Base-by-base conservation (phyloP, 2,797 vertebrate species). In the Aulostomus chinensis region DNA sequence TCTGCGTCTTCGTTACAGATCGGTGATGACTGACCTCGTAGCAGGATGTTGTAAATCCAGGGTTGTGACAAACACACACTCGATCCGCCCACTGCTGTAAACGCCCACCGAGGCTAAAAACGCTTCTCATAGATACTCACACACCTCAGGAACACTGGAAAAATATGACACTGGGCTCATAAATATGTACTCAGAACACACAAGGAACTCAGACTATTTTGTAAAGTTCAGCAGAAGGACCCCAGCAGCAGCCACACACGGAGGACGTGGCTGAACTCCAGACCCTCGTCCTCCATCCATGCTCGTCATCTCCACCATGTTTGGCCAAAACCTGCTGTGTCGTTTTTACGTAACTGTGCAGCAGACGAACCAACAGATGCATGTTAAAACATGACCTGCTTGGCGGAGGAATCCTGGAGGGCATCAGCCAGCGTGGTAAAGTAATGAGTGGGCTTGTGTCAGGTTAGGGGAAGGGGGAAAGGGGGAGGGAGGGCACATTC, bases 21-120 rank as follows among this genome's bases (percentile, higher is more conserved):
- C 16, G 20, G 28, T 18, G 61, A 68, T 65, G 60, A 70, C 57
- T 75, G 13, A 47, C 28, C 38, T 33, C 21, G 9, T 58, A 63
- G 45, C 72, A 73, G 74, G 83, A 88, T 74, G 73, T 69, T 3
- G 46, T 83, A 71, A 78, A 69, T 57, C 29, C n/a, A 42, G 24
- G 42, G 39, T 21, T 67, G 60, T 57, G 51, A 74, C 68, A 70
- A 72, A 75, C 58, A 56, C 14, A 40, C 35, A 61, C 54, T 68
- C 16, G 64, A 34, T 38, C 60, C 37, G 10, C 51, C 43, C 25
- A 47, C 22, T 48, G 38, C 36, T 22, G 9, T 72, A 77, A 80
- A 77, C 57, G 55, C 51, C 57, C 52, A 57, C 18, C 43, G 22
- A 14, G 49, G 56, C 46, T n/a, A 78, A 63, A 68, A 13, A 50